Base-by-base conservation (phyloP, 2,113 vertebrate genomes). In the Chaetops frenatus region DNA sequence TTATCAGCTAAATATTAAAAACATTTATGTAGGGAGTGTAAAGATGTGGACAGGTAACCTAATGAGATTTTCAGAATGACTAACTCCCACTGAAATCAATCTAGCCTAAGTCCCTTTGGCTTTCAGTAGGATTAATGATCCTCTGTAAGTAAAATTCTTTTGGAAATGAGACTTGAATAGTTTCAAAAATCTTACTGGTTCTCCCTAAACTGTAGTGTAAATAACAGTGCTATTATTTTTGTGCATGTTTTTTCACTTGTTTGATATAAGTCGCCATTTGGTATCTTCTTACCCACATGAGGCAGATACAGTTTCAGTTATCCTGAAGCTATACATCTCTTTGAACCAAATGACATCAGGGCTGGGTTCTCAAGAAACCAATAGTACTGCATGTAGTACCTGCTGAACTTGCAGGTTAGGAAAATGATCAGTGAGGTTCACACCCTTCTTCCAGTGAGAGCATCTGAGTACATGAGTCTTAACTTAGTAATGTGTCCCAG, bases 41-140 rank as follows among this genome's bases (percentile, higher is more conserved):
- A 96, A 92, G 82, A 33, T 77, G 58, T 65, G 62, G 90, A 95
- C 82, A 92, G 74, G 71, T 93, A 88, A 35, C 50, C 29, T 95
- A 96, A 97, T 86, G 90, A 95, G 90, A 93, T 93, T 97, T 95
- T 94, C 62, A 73, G 73, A 90, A 90, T 92, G n/a, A 93, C 42
- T 92, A 77, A 83, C 90, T 95, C 88, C 62, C 42, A 70, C 74
- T 72, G 79, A 92, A 92, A 93, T 82, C 70, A 88, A 86, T 88
- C 74, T 82, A 82, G 16, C 14, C n/a, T 86, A 66, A 66, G 71
- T 62, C 33, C 42, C 22, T 73, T 93, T 73, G 78, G 61, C 54
- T 91, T 96, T 94, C 90, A 85, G 27, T 40, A 66, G 67, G 64
- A 88, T 85, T 95, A 80, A 95, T 77, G 50, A 79, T 76, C 5